phyloP scores from a whole-genome alignment of 2,888 invertebrate genomes.

The Tipula vernalis region DNA sequence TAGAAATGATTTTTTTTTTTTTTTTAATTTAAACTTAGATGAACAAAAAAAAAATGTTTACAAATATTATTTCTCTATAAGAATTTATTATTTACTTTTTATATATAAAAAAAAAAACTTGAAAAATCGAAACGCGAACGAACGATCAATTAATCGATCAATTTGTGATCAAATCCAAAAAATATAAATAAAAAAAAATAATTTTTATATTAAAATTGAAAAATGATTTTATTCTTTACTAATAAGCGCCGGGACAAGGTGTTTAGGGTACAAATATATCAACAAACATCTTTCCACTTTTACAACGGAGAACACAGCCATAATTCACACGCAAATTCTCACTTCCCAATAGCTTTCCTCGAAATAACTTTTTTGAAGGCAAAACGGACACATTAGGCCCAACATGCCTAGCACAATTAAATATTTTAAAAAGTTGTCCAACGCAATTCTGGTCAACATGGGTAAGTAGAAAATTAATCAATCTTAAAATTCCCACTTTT shows the following conservation, averaged over 20 bases:
- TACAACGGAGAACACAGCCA: no score
- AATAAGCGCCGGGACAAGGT: neutral
- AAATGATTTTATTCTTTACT: neutral
- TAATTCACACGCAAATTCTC: no score
- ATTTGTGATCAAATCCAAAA: neutral
- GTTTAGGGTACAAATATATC: no score
- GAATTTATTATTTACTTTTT: neutral
- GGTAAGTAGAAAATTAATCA: no score
- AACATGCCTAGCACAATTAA: no score
- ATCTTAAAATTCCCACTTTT: no score
- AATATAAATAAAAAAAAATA: neutral
- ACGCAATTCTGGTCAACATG: no score
- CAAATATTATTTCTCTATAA: neutral
- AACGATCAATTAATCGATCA: neutral
- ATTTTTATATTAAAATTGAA: neutral
- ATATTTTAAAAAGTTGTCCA: no score
- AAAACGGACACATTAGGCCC: no score
- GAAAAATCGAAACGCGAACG: neutral
- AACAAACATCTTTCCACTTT: no score
- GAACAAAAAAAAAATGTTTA: neutral
- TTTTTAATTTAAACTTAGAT: neutral
- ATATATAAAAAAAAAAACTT: neutral
- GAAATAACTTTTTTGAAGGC: no score
- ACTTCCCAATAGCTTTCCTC: no score
- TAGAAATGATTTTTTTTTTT: neutral